Evolutionary conservation across 2,113 vertebrate genomes (phyloP).

Genomic region (Vireo altiloquus): DNA sequence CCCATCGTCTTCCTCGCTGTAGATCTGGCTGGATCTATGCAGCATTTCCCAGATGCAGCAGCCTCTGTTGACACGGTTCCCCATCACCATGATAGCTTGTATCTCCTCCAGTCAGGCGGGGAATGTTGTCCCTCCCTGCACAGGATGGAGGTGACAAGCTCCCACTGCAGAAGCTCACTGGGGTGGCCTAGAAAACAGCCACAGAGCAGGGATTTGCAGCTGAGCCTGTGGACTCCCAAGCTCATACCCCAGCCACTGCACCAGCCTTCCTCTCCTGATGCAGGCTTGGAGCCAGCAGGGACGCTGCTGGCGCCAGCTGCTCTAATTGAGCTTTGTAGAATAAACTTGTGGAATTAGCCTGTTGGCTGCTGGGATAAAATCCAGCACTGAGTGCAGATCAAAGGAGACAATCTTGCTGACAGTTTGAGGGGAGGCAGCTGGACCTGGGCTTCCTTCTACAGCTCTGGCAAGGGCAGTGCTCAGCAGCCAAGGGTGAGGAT

Average conservation of each 20-base stretch:
- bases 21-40: neutral
- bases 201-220: neutral
- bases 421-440: neutral
- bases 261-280: neutral
- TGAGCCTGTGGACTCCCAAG: neutral
- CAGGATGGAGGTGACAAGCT: neutral
- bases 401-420: constrained; percentile 2
- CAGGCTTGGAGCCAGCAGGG: constrained; percentile 15
- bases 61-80: neutral
- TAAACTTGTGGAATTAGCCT: constrained; percentile 58
- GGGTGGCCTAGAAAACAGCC: neutral
- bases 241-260: constrained; percentile 2
- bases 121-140: neutral
- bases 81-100: neutral
- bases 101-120: neutral
- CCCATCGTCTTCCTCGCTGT: neutral
- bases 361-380: constrained; percentile 58
- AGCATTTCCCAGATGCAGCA: neutral
- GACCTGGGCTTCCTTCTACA: neutral
- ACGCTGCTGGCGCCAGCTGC: constrained; percentile 17
- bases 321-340: constrained; percentile 54
- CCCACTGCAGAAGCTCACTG: neutral
- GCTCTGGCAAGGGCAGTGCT: neutral
- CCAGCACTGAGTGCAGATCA: constrained; percentile 23
- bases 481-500: neutral